Evolutionary conservation across 2,888 invertebrate species (phyloP), one percentile per base, ranked within the genome.

Genomic region (Netelia fuscicornis): DNA sequence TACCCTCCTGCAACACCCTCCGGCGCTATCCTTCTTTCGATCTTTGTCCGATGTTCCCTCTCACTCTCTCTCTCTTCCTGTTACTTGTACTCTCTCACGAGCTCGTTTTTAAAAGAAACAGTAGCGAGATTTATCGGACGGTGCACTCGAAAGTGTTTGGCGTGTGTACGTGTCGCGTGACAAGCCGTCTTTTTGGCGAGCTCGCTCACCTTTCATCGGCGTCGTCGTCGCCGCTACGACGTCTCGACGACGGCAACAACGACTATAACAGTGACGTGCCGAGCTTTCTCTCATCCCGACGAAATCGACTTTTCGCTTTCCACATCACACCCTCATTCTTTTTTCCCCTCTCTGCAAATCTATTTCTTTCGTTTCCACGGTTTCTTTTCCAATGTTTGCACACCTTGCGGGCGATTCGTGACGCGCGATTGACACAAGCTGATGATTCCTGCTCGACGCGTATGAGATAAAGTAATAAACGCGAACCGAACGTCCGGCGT

Each of bases 41-140:
- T 30, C 62, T 52, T 65, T 64, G 44, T 42, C 17, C 37, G 56
- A 78, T 42, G 65, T n/a, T 56, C 72, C 52, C 48, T 67, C 30
- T 10, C 71, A 74, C 37, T 68, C 54, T 70, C 81, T 65, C 72
- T 58, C 81, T 54, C 25, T 70, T 17, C 20, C 42, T 52, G 52
- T 71, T 17, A 52, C 64, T 2, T 48, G 0, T 48, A 76, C 56
- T 76, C 44, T 58, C 65, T 56, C 54, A 37, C 37, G 6, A 37
- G 54, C 23, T 60, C 58, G 52, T 71, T 82, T 84, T 74, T 65
- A 74, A 70, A 67, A 75, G 72, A 68, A 81, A 81, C 84, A 78
- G 48, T 58, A 71, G 75, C 81, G 56, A 78, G 70, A 74, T 70
- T 81, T 65, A 42, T 56, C 64, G 70, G 20, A 75, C 60, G 70